Evolutionary conservation across 2,113 vertebrate species (phyloP).

Genomic region (Physeter macrocephalus): DNA sequence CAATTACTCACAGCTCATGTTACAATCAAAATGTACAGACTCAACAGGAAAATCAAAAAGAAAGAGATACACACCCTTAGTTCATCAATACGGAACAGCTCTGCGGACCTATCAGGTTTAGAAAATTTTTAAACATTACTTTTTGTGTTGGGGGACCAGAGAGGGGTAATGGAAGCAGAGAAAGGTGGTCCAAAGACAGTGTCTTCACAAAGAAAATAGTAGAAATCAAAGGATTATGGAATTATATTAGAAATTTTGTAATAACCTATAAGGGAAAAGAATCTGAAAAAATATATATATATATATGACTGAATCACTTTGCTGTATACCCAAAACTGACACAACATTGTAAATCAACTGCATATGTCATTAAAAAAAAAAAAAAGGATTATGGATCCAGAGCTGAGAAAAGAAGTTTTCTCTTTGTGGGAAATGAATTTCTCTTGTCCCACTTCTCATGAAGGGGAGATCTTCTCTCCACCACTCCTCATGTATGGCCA

Average conservation of each 20-base stretch:
- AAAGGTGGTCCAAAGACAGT: neutral
- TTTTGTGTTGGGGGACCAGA: too few relatives aligned
- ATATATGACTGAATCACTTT: neutral
- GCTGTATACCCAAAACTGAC: neutral
- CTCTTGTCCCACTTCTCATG: neutral
- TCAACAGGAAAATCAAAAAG: conserved; percentile 16
- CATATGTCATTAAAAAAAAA: neutral
- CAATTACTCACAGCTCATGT: conserved; percentile 56
- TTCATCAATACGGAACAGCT: conserved; percentile 64
- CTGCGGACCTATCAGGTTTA: neutral
- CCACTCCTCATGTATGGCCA: neutral
- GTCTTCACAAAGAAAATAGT: neutral
- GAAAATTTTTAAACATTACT: neutral
- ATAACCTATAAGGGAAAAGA: neutral
- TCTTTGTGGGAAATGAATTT: neutral
- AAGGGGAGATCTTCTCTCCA: neutral
- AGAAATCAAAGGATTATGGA: neutral
- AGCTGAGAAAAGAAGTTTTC: neutral
- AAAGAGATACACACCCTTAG: neutral
- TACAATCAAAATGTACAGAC: conserved; percentile 70
- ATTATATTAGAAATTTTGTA: neutral
- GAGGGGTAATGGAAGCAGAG: too few relatives aligned
- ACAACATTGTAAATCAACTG: neutral
- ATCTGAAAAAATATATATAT: neutral
- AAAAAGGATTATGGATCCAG: rapidly evolving